These are phyloP conservation scores for Calidris pygmaea DNA, from an alignment of 2,113 vertebrate genomes.

Conservation along the genomic window DNA sequence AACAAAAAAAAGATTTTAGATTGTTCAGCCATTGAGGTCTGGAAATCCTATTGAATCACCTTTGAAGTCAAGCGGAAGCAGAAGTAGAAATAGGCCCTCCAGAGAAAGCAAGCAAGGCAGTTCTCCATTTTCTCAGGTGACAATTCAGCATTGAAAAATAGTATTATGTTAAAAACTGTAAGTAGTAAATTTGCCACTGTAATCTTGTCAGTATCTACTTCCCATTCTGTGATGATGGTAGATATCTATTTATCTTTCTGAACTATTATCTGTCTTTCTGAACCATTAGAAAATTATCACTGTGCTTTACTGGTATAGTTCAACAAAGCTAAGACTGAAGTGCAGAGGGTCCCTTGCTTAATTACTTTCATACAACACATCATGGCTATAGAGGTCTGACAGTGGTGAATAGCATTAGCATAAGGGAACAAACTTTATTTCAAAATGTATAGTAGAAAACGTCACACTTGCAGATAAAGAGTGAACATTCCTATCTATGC, in stretches of 20 bases:
- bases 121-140: conserved; percentile 7
- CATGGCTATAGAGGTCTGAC: neutral
- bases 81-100: neutral
- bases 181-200: neutral
- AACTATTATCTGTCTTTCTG: neutral
- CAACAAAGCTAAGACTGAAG: neutral
- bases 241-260: neutral
- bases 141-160: neutral
- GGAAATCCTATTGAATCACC: conserved; percentile 9
- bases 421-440: neutral
- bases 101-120: neutral
- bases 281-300: neutral
- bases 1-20: neutral
- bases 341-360: neutral
- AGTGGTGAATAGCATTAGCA: neutral
- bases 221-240: neutral
- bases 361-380: neutral
- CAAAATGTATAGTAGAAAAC: neutral
- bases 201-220: neutral
- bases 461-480: conserved; percentile 21
- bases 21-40: neutral
- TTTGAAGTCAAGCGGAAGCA: neutral
- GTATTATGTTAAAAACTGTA: neutral
- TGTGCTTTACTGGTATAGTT: neutral
- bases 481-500: neutral